Conservation (phyloP, 1,140 invertebrate genomes). For the Anastrepha obliqua region DNA sequence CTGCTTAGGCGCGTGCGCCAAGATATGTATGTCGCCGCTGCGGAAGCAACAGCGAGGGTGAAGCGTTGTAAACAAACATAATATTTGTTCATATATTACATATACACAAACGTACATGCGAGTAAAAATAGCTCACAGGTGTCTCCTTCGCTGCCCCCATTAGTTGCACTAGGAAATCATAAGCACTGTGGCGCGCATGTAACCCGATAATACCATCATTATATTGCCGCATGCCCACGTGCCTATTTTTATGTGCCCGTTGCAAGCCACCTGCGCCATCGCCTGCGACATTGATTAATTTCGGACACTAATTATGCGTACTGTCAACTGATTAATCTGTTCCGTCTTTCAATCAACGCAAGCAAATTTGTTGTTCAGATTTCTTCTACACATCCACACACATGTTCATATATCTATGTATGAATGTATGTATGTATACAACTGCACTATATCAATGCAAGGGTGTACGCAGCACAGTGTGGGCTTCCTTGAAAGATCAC, state of each 20-base stretch:
- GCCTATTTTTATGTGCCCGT: not conserved
- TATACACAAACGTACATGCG: no score
- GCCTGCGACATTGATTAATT: conserved; percentile 53
- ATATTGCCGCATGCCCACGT: not conserved
- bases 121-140: conserved; percentile 19
- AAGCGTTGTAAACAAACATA: not conserved
- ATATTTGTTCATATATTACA: no score
- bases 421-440: not conserved
- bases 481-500: not conserved
- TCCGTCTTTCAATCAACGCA: conserved; percentile 52
- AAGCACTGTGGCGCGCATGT: not conserved
- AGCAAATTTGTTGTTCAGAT: conserved; percentile 19
- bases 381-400: no score
- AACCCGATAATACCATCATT: not conserved
- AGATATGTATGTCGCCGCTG: not conserved
- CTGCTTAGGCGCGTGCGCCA: not conserved
- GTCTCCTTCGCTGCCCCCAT: not conserved
- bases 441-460: no score
- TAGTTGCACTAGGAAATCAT: conserved; percentile 7
- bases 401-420: not conserved
- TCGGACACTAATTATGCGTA: conserved; percentile 47
- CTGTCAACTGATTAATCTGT: conserved; percentile 52
- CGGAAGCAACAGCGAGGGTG: not conserved
- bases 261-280: not conserved
- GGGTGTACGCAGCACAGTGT: no score